These are phyloP conservation scores for Sebastes minor DNA, from an alignment of 2,797 vertebrate genomes.

Conservation along the genomic window DNA sequence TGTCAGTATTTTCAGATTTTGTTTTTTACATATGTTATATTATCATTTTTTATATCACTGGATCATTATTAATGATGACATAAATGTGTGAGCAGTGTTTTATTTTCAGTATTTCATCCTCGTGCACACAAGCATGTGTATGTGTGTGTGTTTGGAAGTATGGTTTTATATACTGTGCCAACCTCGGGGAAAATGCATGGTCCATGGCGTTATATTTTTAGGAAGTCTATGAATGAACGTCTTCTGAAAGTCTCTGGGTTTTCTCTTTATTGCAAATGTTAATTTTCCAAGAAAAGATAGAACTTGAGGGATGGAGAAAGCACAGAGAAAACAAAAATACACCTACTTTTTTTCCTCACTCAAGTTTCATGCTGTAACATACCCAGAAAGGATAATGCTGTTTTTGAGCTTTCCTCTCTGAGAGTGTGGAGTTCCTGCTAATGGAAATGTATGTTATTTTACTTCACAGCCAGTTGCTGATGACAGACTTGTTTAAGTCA, in stretches of 20 bases:
- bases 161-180: background rate
- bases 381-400: background rate
- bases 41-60: too few species aligned
- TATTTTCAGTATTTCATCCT: background rate
- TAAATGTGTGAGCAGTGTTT: background rate
- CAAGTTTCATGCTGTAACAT: background rate
- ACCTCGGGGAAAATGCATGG: background rate
- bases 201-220: background rate
- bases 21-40: background rate
- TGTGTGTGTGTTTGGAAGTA: background rate
- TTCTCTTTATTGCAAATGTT: background rate
- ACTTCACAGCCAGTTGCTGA: background rate
- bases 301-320: background rate
- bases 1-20: background rate
- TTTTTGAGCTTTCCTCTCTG: background rate
- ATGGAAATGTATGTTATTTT: background rate
- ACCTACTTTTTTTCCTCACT: background rate
- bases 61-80: background rate
- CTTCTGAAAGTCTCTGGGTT: background rate
- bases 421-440: background rate
- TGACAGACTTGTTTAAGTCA: conserved; percentile 12
- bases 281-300: background rate
- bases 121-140: background rate
- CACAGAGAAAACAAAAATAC: background rate
- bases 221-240: too few species aligned